These are phyloP conservation scores for Escarpia spicata DNA, from an alignment of 2,888 invertebrate species.

Conservation along the genomic window DNA sequence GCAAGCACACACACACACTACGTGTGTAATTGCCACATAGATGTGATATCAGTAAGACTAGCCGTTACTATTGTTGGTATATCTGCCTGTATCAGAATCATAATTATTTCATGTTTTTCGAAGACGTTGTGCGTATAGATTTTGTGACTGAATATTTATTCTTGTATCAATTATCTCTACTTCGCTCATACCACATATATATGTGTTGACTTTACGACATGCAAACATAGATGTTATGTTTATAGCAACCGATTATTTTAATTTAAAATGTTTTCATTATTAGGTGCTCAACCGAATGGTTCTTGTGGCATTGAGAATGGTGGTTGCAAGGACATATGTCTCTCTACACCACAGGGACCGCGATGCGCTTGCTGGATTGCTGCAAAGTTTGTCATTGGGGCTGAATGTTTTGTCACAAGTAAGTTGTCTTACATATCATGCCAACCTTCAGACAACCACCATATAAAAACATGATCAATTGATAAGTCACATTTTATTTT, in stretches of 20 bases:
- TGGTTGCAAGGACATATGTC: slow-evolving; percentile 2
- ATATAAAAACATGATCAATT: no score
- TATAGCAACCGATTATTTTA: neutral
- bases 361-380: neutral
- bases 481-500: no score
- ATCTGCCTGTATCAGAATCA: no score
- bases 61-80: no score
- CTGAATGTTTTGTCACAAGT: neutral
- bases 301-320: neutral
- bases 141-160: no score
- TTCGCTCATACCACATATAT: neutral
- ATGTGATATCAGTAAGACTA: no score
- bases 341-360: neutral
- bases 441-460: neutral
- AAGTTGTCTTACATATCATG: neutral
- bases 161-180: neutral
- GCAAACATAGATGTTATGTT: neutral
- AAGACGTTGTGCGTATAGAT: no score
- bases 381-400: neutral
- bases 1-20: no score
- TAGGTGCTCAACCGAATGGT: neutral
- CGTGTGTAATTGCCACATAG: no score
- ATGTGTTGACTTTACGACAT: neutral
- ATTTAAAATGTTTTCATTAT: neutral
- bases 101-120: no score